A percentile compares a stretch with the other conserved stretches of the same genome.
phyloP scores from a whole-genome alignment of 1,140 invertebrate genomes.

The Drosophila funebris region DNA sequence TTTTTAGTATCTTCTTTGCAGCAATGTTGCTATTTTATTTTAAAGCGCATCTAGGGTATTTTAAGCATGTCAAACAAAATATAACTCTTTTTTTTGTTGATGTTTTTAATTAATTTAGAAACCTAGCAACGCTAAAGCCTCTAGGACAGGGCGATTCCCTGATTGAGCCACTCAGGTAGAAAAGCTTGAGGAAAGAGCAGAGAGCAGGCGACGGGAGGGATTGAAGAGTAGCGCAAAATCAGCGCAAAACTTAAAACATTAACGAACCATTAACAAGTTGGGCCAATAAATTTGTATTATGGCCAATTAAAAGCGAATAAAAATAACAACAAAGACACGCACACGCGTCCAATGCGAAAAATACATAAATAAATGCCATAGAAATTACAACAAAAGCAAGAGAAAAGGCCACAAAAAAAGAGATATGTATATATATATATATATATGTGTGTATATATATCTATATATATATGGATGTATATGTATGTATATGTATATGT shows the following conservation, averaged over 20 bases:
- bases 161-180: neutral
- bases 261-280: constrained; percentile 79
- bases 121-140: neutral
- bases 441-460: no score
- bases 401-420: constrained; percentile 7
- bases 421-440: no score
- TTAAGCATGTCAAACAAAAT: no score
- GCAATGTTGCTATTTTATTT: no score
- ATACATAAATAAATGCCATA: constrained; percentile 45
- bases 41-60: no score
- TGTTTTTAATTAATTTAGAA: constrained; percentile 2
- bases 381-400: constrained; percentile 10
- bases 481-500: no score
- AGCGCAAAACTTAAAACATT: constrained; percentile 67
- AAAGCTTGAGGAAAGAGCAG: no score
- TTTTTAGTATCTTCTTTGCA: no score
- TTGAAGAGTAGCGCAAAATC: constrained; percentile 8
- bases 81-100: neutral
- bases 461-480: no score
- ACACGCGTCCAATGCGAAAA: constrained; percentile 13
- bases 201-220: no score
- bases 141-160: neutral
- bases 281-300: constrained; percentile 77
- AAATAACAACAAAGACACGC: constrained; percentile 57
- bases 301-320: constrained; percentile 81